A percentile compares a stretch with the other conserved stretches of the same genome.
Conservation (phyloP, 1,140 invertebrate genomes). For the Monochamus saltuarius region DNA sequence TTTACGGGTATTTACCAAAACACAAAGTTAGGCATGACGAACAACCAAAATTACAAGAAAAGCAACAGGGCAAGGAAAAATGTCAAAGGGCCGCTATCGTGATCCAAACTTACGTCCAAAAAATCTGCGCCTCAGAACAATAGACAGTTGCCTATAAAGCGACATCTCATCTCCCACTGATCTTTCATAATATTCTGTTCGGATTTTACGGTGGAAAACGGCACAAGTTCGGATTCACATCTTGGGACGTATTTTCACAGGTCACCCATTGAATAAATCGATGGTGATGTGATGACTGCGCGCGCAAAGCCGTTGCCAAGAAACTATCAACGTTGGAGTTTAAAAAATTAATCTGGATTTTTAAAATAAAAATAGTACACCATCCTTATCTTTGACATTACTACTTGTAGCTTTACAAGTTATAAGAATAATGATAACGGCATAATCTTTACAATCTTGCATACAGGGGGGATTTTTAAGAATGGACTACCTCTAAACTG, state of each 20-base stretch:
- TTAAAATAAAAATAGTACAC: too few relatives aligned
- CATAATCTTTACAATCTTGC: too few relatives aligned
- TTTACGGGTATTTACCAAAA: too few relatives aligned
- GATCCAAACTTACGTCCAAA: slow-evolving; percentile 25
- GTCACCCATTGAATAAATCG: slow-evolving; percentile 13
- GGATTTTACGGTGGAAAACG: neutral
- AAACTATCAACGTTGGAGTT: neutral
- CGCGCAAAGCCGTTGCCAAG: slow-evolving; percentile 5
- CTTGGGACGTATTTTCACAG: slow-evolving; percentile 12
- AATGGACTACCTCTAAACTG: too few relatives aligned
- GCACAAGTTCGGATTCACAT: slow-evolving; percentile 5
- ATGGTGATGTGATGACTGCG: slow-evolving; percentile 9
- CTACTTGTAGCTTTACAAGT: too few relatives aligned
- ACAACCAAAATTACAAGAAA: neutral
- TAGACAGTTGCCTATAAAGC: slow-evolving; percentile 20
- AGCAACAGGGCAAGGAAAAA: neutral
- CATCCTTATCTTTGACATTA: too few relatives aligned
- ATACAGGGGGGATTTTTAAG: too few relatives aligned
- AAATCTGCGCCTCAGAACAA: slow-evolving; percentile 18
- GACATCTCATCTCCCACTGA: slow-evolving; percentile 16
- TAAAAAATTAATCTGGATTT: neutral
- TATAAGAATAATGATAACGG: too few relatives aligned
- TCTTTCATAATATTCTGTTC: neutral
- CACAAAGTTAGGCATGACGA: neutral
- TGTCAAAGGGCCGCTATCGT: neutral